Evolutionary conservation across 2,797 vertebrate species (phyloP), one percentile per base, ranked within the genome.

Genomic region (Luscinia megarhynchos): DNA sequence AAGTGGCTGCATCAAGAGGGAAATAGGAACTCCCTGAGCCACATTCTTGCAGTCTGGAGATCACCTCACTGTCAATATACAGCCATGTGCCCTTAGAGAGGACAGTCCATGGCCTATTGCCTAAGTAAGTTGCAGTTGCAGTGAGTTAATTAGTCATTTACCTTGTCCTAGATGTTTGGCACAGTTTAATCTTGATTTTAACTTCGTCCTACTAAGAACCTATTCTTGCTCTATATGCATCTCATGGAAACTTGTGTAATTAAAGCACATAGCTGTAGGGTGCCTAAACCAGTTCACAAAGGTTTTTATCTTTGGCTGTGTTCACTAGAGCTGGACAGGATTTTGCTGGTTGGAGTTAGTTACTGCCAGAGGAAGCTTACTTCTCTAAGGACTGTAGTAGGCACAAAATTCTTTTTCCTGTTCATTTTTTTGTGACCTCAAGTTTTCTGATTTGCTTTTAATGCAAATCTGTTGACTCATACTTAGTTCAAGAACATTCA

Each of bases 171-270:
- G 69, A 78, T 93, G 79, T 73, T 70, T 96, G 94, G 61, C 89
- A 84, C 50, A 29, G 51, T 79, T 76, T 90, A 70, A 69, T 93
- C 84, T 84, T 79, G 89, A 82, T 95, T 90, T 89, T 51, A 61
- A 79, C 77, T 87, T 81, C 81, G 85, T 58, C 91, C 93, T 90
- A 51, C 51, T 95, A 91, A 96, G 87, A 94, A 62, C 84, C 58
- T 95, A 93, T 85, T 93, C 90, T 93, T 91, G 64, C 76, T 88
- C 72, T 78, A 4, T 89, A 58, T 26, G 6, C 36, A 45, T 94
- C 78, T 88, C 23, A 19, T 84, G 91, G 93, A 87, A 91, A 84
- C 48, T 75, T 30, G 82, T 50, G 8, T 76, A 94, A 88, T 96
- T 94, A 91, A 91, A 93, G 80, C 57, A 55, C 40, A 24, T 87